Conservation (phyloP, 1,140 invertebrate genomes). For the Drosophila aff. region DNA sequence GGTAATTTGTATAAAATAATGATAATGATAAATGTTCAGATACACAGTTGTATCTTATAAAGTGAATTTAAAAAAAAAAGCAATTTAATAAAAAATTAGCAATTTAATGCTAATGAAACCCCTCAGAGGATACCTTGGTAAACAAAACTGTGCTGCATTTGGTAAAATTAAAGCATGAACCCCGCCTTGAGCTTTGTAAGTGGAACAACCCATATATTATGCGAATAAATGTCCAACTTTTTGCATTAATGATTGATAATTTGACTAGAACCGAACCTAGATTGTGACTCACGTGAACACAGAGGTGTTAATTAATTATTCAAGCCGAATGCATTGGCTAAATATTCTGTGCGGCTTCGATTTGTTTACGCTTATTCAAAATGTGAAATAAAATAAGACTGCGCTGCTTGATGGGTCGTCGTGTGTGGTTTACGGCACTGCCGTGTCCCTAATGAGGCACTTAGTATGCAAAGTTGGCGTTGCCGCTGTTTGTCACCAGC, state of each 20-base stretch:
- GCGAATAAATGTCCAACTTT: not conserved
- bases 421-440: constrained; percentile 70
- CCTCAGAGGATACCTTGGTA: not conserved
- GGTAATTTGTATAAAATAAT: too few relatives aligned
- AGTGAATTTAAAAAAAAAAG: not conserved
- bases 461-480: constrained; percentile 75
- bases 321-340: constrained; percentile 66
- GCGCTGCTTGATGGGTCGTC: too few relatives aligned
- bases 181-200: not conserved
- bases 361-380: constrained; percentile 57
- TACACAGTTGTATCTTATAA: not conserved
- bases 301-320: constrained; percentile 57
- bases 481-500: constrained; percentile 52
- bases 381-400: constrained; percentile 30
- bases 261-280: not conserved
- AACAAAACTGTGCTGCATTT: constrained; percentile 9
- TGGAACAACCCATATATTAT: constrained; percentile 10
- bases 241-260: not conserved
- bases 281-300: constrained; percentile 46
- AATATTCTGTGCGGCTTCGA: constrained; percentile 48
- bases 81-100: constrained; percentile 1
- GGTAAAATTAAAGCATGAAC: not conserved
- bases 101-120: not conserved
- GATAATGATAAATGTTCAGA: not conserved
- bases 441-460: constrained; percentile 74